Conservation (phyloP, 2,888 invertebrate species). For the Willowsia nigromaculata region DNA sequence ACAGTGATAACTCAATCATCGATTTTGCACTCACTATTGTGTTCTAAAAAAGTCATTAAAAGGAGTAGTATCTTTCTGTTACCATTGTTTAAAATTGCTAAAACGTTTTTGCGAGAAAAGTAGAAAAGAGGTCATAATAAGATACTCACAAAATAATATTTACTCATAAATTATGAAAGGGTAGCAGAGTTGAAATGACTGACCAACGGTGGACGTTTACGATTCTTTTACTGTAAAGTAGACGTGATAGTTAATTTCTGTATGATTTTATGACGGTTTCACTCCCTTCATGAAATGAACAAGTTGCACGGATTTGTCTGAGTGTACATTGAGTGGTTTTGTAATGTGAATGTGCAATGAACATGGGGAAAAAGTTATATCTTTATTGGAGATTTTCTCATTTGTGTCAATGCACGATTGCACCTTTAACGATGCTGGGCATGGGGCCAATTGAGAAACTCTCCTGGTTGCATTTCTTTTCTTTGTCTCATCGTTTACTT, state of each 20-base stretch:
- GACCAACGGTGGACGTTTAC: constrained; percentile 50
- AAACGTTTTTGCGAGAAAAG: background rate
- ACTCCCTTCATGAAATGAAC: background rate
- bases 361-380: background rate
- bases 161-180: constrained; percentile 35
- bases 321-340: background rate
- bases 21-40: constrained; percentile 5
- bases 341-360: background rate
- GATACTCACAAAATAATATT: background rate
- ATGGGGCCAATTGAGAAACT: constrained; percentile 13
- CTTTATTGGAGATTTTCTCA: background rate
- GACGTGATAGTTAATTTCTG: constrained; percentile 34
- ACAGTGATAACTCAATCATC: constrained; percentile 56
- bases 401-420: too few species aligned
- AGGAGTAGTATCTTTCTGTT: background rate
- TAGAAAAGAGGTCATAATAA: constrained; percentile 13
- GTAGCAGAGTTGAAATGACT: constrained; percentile 42
- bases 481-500: too few species aligned
- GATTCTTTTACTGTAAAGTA: constrained; percentile 39
- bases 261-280: constrained; percentile 24
- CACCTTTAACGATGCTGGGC: background rate
- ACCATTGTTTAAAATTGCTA: background rate
- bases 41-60: background rate
- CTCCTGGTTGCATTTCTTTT: too few species aligned
- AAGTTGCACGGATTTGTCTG: background rate